Conservation (phyloP, 2,113 vertebrate species). For the Tetrao urogallus region DNA sequence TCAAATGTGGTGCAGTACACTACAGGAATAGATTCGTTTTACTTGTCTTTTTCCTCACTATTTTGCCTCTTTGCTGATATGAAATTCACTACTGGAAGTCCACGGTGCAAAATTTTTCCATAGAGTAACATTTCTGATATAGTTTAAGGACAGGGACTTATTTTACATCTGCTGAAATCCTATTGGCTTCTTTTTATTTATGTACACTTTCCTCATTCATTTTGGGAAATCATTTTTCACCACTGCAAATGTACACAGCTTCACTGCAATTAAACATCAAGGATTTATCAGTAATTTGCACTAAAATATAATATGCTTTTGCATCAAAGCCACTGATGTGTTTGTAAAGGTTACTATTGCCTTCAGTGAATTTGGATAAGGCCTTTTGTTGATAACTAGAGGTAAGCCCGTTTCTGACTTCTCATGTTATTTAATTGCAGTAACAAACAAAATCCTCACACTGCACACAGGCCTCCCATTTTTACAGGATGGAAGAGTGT, state of each 20-base stretch:
- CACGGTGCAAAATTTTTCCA: neutral
- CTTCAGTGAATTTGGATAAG: neutral
- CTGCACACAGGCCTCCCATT: neutral
- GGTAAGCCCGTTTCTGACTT: neutral
- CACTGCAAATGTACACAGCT: neutral
- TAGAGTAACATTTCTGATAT: neutral
- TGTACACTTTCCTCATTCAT: neutral
- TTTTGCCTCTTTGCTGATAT: neutral
- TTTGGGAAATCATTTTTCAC: neutral
- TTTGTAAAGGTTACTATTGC: neutral
- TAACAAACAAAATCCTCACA: neutral
- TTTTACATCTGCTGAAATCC: neutral
- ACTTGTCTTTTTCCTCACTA: neutral
- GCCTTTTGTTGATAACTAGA: neutral
- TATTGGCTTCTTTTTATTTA: neutral
- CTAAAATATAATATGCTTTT: neutral
- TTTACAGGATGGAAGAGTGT: neutral
- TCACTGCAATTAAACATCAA: neutral
- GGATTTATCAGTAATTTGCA: neutral
- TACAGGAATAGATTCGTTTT: neutral
- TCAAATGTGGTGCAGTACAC: neutral
- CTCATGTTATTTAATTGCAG: neutral
- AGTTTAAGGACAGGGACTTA: neutral
- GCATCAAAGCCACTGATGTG: neutral
- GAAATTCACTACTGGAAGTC: neutral